phyloP scores from a whole-genome alignment of 2,797 vertebrate species.

The Chaenodraco wilsoni region DNA sequence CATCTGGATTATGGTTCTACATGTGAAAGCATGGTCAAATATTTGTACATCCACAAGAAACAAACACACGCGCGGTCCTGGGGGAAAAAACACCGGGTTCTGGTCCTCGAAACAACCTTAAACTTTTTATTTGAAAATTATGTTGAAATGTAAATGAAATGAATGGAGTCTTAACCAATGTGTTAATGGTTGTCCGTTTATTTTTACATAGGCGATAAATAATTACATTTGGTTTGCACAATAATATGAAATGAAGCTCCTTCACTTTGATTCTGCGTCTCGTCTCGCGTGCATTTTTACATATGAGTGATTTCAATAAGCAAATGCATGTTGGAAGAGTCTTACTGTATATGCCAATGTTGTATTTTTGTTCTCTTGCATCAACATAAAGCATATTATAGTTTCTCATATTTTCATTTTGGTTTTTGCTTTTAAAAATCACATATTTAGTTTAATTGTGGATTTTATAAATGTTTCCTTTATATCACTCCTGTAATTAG shows the following conservation, averaged over 20 bases:
- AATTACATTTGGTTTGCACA: not conserved
- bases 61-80: slow-evolving; percentile 36
- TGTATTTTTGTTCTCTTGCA: not conserved
- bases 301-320: not conserved
- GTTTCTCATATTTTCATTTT: no score
- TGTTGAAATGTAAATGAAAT: not conserved
- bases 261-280: no score
- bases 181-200: not conserved
- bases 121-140: not conserved
- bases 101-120: not conserved
- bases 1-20: slow-evolving; percentile 69
- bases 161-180: not conserved
- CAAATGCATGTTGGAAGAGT: not conserved
- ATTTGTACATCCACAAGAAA: slow-evolving; percentile 55
- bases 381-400: not conserved
- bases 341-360: not conserved
- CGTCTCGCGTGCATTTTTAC: no score
- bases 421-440: no score
- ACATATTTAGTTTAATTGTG: not conserved
- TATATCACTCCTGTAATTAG: not conserved
- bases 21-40: slow-evolving; percentile 63
- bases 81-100: slow-evolving; percentile 5
- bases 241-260: not conserved
- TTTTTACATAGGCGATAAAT: not conserved
- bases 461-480: not conserved